Evolutionary conservation across 2,797 vertebrate genomes (phyloP), one percentile per base, ranked within the genome.

Genomic region (Hemitrygon akajei): DNA sequence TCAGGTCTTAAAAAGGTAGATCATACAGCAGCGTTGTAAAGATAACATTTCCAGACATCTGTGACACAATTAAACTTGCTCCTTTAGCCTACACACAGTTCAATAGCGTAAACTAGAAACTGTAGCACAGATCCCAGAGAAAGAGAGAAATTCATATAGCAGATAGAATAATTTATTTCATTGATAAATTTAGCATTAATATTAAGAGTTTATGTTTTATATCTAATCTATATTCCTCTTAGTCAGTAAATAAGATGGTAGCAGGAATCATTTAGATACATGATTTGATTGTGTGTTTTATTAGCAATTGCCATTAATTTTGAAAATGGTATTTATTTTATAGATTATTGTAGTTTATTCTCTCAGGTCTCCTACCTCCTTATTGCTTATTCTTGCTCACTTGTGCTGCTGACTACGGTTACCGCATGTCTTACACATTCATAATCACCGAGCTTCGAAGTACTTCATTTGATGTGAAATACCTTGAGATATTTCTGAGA

Each of bases 401-500:
- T 14, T n/a, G 5, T 63, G 6, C 58, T 63, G 34, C 30, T 37
- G 47, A 89, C 16, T 56, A 34, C 30, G 37, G 25, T 56, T 73
- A 47, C 66, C 34, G 56, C 66, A 37, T 92, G 73, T 75, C 34
- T 25, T 16, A 47, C 34, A 47, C 20, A 92, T 92, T 25, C 12
- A 56, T 37, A 56, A 75, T 71, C 89, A 73, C 60, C 37, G n/a
- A 66, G 18, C 86, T 89, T 89, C 60, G 69, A 89, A 89, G 86
- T 69, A 22, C n/a, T 89, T 69, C 63, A 89, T 89, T 69, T 37
- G 11, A 73, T 27, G 89, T 73, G 66, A 71, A 91, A 47, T 47
- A 73, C 66, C 25, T 91, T 47, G 89, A 92, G 69, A 89, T 69
- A 89, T 20, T 69, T 89, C n/a, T 37, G 86, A 89, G 60, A 89